Percentiles rank a stretch among this genome's conserved stretches.
These are phyloP conservation scores for Aporophyla lueneburgensis DNA, from an alignment of 2,888 invertebrate genomes.

Conservation along the genomic window DNA sequence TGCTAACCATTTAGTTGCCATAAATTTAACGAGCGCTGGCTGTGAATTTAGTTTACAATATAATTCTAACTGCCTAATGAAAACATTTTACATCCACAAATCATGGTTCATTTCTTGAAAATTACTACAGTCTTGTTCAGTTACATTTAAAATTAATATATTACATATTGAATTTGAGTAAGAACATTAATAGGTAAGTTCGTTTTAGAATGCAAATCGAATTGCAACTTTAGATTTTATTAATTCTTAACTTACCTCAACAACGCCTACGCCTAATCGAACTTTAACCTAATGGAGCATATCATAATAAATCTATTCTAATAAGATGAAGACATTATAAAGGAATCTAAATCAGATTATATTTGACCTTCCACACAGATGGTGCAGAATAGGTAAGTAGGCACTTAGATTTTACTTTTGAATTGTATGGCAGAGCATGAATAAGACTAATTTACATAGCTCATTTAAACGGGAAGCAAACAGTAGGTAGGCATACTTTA, in stretches of 20 bases:
- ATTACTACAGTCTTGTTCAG: conserved; percentile 3
- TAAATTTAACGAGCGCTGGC: conserved; percentile 55
- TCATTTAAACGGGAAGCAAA: neutral
- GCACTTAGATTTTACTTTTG: conserved; percentile 23
- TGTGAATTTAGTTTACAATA: conserved; percentile 41
- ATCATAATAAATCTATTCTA: conserved; percentile 28
- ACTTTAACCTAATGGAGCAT: conserved; percentile 51
- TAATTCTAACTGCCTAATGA: conserved; percentile 22
- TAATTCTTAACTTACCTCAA: conserved; percentile 21
- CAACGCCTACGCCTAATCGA: conserved; percentile 30
- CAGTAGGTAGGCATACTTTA: conserved; percentile 4
- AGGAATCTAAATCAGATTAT: conserved; percentile 44
- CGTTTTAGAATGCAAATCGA: conserved; percentile 14
- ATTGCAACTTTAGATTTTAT: conserved; percentile 13
- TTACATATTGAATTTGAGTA: conserved; percentile 5
- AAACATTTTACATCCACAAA: conserved; percentile 28
- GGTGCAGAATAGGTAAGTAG: conserved; percentile 8
- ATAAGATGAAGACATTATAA: conserved; percentile 43
- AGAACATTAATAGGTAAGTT: conserved; percentile 2
- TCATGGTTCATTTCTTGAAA: conserved; percentile 8
- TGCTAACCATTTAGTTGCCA: conserved; percentile 57
- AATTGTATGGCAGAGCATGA: conserved; percentile 14
- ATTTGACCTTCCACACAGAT: conserved; percentile 21
- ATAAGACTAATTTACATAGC: conserved; percentile 10
- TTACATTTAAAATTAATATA: conserved; percentile 4